A percentile compares a stretch with the other conserved stretches of the same genome.
Evolutionary conservation across 2,797 vertebrate genomes (phyloP).

Genomic region (Cottoperca gobio): DNA sequence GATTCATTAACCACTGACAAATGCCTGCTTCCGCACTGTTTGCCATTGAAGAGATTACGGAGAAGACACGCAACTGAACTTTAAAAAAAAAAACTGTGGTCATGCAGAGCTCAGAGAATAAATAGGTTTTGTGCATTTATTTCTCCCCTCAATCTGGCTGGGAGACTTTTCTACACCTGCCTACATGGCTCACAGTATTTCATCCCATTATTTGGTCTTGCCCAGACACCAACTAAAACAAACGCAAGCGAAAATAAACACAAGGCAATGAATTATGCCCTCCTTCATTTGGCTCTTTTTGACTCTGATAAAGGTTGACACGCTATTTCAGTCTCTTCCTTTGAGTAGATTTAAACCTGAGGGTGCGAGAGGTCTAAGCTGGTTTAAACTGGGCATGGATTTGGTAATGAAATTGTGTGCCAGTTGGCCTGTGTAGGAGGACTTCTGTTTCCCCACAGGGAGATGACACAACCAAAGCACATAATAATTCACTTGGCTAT

Average conservation of each 20-base stretch:
- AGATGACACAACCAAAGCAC: slow-evolving; percentile 57
- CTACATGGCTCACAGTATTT: slow-evolving; percentile 48
- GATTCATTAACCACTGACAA: slow-evolving; percentile 64
- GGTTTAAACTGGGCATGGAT: slow-evolving; percentile 58
- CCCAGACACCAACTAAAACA: slow-evolving; percentile 54
- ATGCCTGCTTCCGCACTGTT: slow-evolving; percentile 17
- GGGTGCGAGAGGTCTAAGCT: slow-evolving; percentile 38
- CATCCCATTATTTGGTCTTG: slow-evolving; percentile 62
- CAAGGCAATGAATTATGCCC: slow-evolving; percentile 52
- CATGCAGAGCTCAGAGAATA: slow-evolving; percentile 31
- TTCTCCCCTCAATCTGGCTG: slow-evolving; percentile 17
- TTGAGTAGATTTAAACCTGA: slow-evolving; percentile 50
- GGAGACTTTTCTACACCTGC: slow-evolving; percentile 54
- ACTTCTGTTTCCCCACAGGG: slow-evolving; percentile 68
- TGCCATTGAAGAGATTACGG: slow-evolving; percentile 42
- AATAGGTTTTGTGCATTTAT: slow-evolving; percentile 51
- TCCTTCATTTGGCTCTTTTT: slow-evolving; percentile 52
- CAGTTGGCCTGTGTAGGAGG: slow-evolving; percentile 66
- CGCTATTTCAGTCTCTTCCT: slow-evolving; percentile 61
- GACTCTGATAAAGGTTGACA: slow-evolving; percentile 66
- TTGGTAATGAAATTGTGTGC: slow-evolving; percentile 58
- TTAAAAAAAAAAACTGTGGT: slow-evolving; percentile 32
- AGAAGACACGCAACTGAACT: slow-evolving; percentile 48
- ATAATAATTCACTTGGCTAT: slow-evolving; percentile 50
- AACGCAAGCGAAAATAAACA: slow-evolving; percentile 50